Conservation (phyloP, 2,888 invertebrate genomes). For the Parnassius apollo region DNA sequence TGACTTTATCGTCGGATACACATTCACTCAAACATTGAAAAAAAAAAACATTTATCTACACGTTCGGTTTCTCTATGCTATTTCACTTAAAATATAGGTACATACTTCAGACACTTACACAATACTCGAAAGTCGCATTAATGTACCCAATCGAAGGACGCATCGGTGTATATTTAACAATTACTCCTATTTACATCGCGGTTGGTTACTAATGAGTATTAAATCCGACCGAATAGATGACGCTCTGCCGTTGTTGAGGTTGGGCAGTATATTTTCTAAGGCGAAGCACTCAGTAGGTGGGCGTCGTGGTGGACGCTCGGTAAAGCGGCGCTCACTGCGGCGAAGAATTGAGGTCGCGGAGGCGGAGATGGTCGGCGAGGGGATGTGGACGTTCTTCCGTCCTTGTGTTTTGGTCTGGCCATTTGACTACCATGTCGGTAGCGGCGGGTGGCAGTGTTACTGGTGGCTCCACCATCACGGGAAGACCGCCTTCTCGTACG, state of each 20-base stretch:
- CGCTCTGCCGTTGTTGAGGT: conserved; percentile 50
- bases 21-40: conserved; percentile 37
- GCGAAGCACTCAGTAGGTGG: conserved; percentile 56
- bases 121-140: conserved; percentile 26
- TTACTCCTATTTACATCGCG: conserved; percentile 52
- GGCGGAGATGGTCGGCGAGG: conserved; percentile 60
- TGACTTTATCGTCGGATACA: conserved; percentile 33
- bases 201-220: conserved; percentile 46
- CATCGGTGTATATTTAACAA: conserved; percentile 25
- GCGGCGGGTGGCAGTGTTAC: conserved; percentile 62
- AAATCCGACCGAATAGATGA: conserved; percentile 51
- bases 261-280: conserved; percentile 55
- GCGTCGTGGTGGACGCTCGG: conserved; percentile 35
- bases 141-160: conserved; percentile 3
- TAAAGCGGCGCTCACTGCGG: conserved; percentile 53
- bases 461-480: conserved; percentile 68
- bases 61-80: conserved; percentile 31
- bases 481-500: conserved; percentile 60
- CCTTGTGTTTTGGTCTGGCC: conserved; percentile 56
- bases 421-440: conserved; percentile 65
- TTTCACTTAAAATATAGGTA: conserved; percentile 30
- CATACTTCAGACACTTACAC: conserved; percentile 28
- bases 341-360: conserved; percentile 60
- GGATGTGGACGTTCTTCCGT: conserved; percentile 50
- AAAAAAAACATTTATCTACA: conserved; percentile 32